phyloP scores from a whole-genome alignment of 1,140 invertebrate species.

The Atta colombica region DNA sequence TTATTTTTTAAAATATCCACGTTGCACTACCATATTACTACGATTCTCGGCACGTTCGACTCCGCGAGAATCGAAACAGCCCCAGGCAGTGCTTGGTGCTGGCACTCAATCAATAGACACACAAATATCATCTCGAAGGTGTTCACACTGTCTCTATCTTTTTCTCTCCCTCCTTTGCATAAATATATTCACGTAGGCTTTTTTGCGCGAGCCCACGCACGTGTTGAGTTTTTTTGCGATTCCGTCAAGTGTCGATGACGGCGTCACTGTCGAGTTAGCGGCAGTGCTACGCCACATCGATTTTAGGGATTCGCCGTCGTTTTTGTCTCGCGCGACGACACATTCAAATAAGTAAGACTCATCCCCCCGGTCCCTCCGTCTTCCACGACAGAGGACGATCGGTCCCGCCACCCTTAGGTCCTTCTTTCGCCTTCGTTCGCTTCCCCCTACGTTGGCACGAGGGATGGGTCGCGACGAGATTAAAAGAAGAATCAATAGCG shows the following conservation, averaged over 20 bases:
- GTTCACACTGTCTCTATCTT: background rate
- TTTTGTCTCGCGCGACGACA: slow-evolving; percentile 85
- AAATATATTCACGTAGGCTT: slow-evolving; percentile 15
- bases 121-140: slow-evolving; percentile 67
- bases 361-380: slow-evolving; percentile 12
- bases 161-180: background rate
- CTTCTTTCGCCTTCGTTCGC: slow-evolving; percentile 54
- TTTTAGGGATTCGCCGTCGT: slow-evolving; percentile 82
- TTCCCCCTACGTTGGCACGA: slow-evolving; percentile 71
- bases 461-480: slow-evolving; percentile 85
- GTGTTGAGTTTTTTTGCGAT: slow-evolving; percentile 50
- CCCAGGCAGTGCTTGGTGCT: slow-evolving; percentile 24
- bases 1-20: background rate
- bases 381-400: slow-evolving; percentile 37
- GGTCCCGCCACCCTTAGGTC: slow-evolving; percentile 24
- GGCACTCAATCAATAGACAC: slow-evolving; percentile 72
- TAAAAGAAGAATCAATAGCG: slow-evolving; percentile 86
- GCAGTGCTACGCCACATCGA: slow-evolving; percentile 79
- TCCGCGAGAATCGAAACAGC: slow-evolving; percentile 47
- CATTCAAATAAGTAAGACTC: slow-evolving; percentile 86
- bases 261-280: slow-evolving; percentile 46
- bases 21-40: background rate
- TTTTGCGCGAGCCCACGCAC: slow-evolving; percentile 15
- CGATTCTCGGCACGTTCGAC: background rate
- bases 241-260: slow-evolving; percentile 64